Conservation (phyloP, 2,113 vertebrate species). For the Columba janthina region DNA sequence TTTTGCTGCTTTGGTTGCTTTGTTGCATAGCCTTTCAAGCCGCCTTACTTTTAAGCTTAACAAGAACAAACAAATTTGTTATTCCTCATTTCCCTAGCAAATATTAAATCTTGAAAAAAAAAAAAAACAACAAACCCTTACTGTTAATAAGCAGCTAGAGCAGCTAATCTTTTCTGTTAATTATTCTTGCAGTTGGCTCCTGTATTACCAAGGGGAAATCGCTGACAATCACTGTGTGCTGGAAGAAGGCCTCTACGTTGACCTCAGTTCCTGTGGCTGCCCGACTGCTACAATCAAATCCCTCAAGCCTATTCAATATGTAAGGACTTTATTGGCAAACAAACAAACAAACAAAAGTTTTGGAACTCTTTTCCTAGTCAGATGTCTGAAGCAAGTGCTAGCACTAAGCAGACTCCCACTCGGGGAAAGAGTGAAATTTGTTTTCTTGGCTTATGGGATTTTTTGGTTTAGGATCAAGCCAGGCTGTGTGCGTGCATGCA, state of each 20-base stretch:
- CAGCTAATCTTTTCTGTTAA: neutral
- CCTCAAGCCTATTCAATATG: constrained; percentile 84
- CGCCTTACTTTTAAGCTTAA: neutral
- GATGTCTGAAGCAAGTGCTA: neutral
- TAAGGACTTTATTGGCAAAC: constrained; percentile 64
- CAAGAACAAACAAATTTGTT: neutral
- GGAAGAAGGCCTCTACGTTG: constrained; percentile 84
- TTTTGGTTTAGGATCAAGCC: neutral
- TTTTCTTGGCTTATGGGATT: neutral
- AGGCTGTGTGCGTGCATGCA: accelerated
- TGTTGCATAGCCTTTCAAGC: neutral
- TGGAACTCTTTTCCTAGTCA: neutral
- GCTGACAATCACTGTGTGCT: constrained; percentile 82
- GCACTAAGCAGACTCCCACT: neutral
- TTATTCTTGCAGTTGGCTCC: constrained; percentile 82
- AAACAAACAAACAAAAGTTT: neutral
- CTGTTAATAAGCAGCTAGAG: neutral
- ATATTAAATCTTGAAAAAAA: neutral
- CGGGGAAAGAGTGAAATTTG: neutral
- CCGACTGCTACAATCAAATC: constrained; percentile 75
- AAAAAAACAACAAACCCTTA: neutral
- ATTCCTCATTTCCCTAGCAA: neutral
- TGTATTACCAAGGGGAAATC: constrained; percentile 77
- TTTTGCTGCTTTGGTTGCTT: neutral
- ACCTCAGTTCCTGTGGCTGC: constrained; percentile 84